Percentiles rank a stretch among this genome's conserved stretches.
Evolutionary conservation across 2,113 vertebrate genomes (phyloP).

Genomic region (Caracal caracal): DNA sequence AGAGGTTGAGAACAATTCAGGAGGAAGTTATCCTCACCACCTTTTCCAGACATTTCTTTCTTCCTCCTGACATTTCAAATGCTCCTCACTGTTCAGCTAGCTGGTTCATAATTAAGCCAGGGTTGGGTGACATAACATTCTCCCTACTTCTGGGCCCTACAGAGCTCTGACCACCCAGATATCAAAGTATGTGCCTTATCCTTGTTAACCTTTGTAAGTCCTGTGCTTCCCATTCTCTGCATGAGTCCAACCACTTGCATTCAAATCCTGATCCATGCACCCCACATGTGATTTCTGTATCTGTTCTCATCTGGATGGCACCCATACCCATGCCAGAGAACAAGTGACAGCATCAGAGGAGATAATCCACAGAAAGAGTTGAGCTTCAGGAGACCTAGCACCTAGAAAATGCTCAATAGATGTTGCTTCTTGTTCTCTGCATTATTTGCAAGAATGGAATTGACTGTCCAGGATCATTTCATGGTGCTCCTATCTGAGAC

Average conservation of each 20-base stretch:
- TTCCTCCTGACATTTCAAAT: not conserved
- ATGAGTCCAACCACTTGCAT: not conserved
- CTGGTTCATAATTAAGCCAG: not conserved
- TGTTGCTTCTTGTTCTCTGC: not conserved
- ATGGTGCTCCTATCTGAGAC: not conserved
- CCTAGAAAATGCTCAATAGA: not conserved
- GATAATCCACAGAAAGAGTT: not conserved
- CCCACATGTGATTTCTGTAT: not conserved
- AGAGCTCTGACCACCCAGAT: not conserved
- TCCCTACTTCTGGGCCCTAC: not conserved
- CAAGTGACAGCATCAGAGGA: not conserved
- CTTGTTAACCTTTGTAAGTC: not conserved
- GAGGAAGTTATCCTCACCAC: not conserved
- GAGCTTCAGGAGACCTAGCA: not conserved
- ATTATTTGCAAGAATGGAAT: fast-evolving
- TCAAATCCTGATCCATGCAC: not conserved
- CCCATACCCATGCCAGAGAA: not conserved
- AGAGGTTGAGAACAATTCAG: fast-evolving
- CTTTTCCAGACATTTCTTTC: not conserved
- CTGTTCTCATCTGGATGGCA: no score
- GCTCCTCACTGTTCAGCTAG: not conserved
- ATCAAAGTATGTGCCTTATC: fast-evolving
- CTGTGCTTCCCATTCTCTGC: not conserved
- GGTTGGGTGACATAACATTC: not conserved
- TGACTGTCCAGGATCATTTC: not conserved